Evolutionary conservation across 1,140 invertebrate genomes (phyloP).

Genomic region (Delia radicum): DNA sequence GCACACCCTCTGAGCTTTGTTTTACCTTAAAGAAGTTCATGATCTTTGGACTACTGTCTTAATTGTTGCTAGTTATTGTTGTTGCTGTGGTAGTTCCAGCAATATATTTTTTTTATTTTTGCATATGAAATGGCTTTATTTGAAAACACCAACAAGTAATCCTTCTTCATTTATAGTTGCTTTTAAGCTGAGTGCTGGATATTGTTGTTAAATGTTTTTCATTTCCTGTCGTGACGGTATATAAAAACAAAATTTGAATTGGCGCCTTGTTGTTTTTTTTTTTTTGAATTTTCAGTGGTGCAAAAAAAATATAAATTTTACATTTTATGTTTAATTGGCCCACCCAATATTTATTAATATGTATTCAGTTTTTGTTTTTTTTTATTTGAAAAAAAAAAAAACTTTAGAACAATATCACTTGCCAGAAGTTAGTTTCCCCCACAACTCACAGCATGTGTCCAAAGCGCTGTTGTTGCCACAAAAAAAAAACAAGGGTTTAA

Average conservation of each 20-base stretch:
- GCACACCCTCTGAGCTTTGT: conserved; percentile 26
- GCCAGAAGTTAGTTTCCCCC: not conserved
- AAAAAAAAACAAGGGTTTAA: not conserved
- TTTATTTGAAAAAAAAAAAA: not conserved
- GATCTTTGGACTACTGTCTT: conserved; percentile 27
- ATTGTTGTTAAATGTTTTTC: too few species aligned
- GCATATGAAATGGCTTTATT: conserved; percentile 18
- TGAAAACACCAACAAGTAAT: not conserved
- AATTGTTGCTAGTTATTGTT: conserved; percentile 26
- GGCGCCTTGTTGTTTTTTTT: conserved; percentile 13
- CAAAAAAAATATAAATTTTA: not conserved
- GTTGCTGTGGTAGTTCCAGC: conserved; percentile 9
- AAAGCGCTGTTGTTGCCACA: not conserved
- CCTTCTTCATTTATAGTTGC: too few species aligned
- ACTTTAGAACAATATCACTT: not conserved
- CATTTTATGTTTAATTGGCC: conserved; percentile 11
- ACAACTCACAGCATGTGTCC: not conserved
- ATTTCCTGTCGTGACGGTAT: conserved; percentile 14
- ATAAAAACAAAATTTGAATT: conserved; percentile 16
- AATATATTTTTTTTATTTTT: not conserved
- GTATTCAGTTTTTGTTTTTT: not conserved
- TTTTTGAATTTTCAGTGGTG: not conserved
- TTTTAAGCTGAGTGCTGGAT: not conserved
- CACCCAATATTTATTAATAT: conserved; percentile 11
- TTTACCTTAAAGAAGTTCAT: conserved; percentile 9